phyloP scores from a whole-genome alignment of 1,140 invertebrate genomes.

The Zaprionus capensis region DNA sequence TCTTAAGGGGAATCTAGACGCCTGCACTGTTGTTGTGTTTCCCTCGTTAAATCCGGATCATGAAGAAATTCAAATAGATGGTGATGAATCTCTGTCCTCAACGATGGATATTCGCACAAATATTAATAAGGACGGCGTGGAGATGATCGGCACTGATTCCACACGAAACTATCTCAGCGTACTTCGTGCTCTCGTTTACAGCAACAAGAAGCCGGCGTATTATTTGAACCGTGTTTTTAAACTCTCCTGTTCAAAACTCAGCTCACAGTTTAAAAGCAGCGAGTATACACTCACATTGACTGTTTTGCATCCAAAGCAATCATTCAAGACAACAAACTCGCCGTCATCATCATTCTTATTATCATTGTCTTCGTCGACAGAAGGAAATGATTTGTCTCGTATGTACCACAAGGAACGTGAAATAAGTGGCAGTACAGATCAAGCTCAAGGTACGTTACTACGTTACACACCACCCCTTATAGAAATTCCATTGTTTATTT shows the following conservation, averaged over 20 bases:
- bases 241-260: slow-evolving; percentile 96
- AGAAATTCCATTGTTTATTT: neutral
- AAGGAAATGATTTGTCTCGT: slow-evolving; percentile 35
- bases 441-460: slow-evolving; percentile 39
- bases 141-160: slow-evolving; percentile 92
- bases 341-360: slow-evolving; percentile 10
- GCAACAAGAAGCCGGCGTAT: slow-evolving; percentile 96
- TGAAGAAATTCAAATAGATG: slow-evolving; percentile 87
- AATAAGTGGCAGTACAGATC: slow-evolving; percentile 29
- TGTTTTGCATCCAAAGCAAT: slow-evolving; percentile 91
- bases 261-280: slow-evolving; percentile 96
- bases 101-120: slow-evolving; percentile 82
- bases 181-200: slow-evolving; percentile 95
- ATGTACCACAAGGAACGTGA: slow-evolving; percentile 29
- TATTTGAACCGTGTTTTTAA: slow-evolving; percentile 97
- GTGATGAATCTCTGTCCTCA: slow-evolving; percentile 76
- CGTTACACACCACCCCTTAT: too few relatives aligned
- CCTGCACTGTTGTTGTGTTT: slow-evolving; percentile 95
- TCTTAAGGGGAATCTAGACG: slow-evolving; percentile 89
- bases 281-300: slow-evolving; percentile 93
- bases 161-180: slow-evolving; percentile 92
- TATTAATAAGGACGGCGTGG: slow-evolving; percentile 90
- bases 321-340: slow-evolving; percentile 56
- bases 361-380: slow-evolving; percentile 14
- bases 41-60: slow-evolving; percentile 97